Base-by-base conservation (phyloP, 2,797 vertebrate species). In the Merluccius polli region DNA sequence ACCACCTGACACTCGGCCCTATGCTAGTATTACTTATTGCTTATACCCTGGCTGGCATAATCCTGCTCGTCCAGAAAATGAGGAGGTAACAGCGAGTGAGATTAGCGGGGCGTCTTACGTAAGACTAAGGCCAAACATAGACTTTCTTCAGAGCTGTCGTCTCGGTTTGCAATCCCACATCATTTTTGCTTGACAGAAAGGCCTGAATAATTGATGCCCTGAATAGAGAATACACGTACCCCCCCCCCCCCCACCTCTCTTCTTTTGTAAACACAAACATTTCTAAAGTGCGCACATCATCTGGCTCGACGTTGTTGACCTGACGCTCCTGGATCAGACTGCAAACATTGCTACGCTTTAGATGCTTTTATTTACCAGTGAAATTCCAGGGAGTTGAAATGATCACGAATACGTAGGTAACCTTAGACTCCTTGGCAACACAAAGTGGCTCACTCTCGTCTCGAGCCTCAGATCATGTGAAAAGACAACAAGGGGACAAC, bases 181-280 rank as follows among this genome's bases (percentile, higher is more conserved):
- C 82, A 74, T 76, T 52, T 16, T n/a, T 0, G 21, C 73, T 29
- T 77, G 65, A 71, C 41, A 33, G 73, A 2, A 32, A 44, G 29
- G 35, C 69, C 67, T 92, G 77, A 91, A 88, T 90, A 86, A 91
- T 89, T 89, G 44, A 92, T 76, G 33, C 33, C 13, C 72, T n/a
- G 29, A 35, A 33, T n/a, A 69, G 21, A 63, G 32, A 36, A 16
- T 18, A 38, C 48, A 4, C 44, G 16, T 16, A 3, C 44, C 52
- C 52, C 52, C 3, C 48, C 48, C 48, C 48, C 48, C 48, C 21
- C 21, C 48, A 8, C 48, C 18, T n/a, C 48, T 11, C 48, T 59
- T 59, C 21, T 59, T n/a, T 59, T 59, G 48, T n/a, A 59, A n/a
- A n/a, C 48, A 59, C 48, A 59, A 59, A 59, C 48, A 59, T 24